phyloP scores from a whole-genome alignment of 53 echinoderm and acorn worm genomes.

The Mesocentrotus franciscanus region DNA sequence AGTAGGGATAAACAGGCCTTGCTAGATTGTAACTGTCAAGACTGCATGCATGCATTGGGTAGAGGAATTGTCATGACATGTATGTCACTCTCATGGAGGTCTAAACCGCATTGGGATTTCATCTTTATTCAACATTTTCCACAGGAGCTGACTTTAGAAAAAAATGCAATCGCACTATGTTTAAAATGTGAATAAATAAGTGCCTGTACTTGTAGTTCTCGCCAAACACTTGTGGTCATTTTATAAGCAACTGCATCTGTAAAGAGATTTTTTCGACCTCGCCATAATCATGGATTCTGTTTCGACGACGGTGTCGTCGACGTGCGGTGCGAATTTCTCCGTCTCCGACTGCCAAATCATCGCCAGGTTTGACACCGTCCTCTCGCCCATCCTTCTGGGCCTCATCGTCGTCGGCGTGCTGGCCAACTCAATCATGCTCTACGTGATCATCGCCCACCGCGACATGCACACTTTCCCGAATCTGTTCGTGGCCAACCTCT shows the following conservation, averaged over 20 bases:
- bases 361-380: constrained; percentile 42
- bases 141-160: neutral
- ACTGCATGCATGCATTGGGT: neutral
- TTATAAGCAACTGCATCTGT: neutral
- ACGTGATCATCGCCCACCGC: constrained; percentile 57
- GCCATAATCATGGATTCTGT: neutral
- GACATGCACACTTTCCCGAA: constrained; percentile 61
- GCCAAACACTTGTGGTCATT: too few species aligned
- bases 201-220: too few species aligned
- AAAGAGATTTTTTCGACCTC: neutral
- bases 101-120: neutral
- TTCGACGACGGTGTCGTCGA: neutral
- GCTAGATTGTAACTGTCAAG: neutral
- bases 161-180: neutral
- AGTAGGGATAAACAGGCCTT: neutral
- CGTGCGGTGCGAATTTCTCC: neutral
- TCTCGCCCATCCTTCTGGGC: constrained; percentile 39
- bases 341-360: constrained; percentile 35
- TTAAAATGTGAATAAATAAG: neutral
- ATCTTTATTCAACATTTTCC: neutral
- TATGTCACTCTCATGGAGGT: neutral
- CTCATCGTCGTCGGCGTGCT: constrained; percentile 54
- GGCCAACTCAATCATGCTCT: constrained; percentile 47
- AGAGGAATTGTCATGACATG: neutral
- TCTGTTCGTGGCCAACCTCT: constrained; percentile 54